Conservation (phyloP, 2,113 vertebrate genomes). For the Hymenochirus boettgeri region DNA sequence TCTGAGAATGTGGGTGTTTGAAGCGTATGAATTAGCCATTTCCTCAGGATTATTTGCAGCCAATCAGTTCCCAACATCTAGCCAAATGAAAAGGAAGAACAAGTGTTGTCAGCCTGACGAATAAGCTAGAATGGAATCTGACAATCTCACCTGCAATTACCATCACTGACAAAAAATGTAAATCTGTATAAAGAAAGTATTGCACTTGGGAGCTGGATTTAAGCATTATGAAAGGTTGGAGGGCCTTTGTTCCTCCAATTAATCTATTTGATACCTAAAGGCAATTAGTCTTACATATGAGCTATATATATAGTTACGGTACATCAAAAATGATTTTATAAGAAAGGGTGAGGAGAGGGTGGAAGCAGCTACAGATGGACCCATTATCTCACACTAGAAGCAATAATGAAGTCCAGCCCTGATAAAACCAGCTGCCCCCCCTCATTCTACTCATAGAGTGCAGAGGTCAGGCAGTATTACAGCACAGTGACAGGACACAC, state of each 20-base stretch:
- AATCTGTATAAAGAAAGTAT: neutral
- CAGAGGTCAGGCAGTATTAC: constrained; percentile 32
- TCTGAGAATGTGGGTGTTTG: constrained; percentile 25
- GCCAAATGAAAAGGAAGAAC: constrained; percentile 11
- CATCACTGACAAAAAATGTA: neutral
- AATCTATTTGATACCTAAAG: too few species aligned
- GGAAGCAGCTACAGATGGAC: constrained; percentile 32
- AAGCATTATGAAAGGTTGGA: neutral
- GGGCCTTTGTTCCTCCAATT: neutral
- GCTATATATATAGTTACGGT: too few species aligned
- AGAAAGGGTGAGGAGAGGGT: constrained; percentile 23
- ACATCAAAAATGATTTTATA: too few species aligned
- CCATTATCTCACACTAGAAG: constrained; percentile 30
- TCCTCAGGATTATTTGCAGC: constrained; percentile 48
- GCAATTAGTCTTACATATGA: too few species aligned
- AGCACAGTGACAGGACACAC: constrained; percentile 32
- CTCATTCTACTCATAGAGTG: constrained; percentile 1
- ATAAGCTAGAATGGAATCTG: neutral
- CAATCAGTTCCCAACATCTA: constrained; percentile 36
- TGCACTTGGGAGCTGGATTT: neutral
- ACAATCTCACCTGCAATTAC: constrained; percentile 25
- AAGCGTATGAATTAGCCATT: constrained; percentile 50
- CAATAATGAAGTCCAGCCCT: constrained; percentile 33
- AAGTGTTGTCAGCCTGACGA: constrained; percentile 13
- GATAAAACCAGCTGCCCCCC: constrained; percentile 15